Evolutionary conservation across 2,797 vertebrate species (phyloP), one percentile per base, ranked within the genome.

Genomic region (Poecile montanus): DNA sequence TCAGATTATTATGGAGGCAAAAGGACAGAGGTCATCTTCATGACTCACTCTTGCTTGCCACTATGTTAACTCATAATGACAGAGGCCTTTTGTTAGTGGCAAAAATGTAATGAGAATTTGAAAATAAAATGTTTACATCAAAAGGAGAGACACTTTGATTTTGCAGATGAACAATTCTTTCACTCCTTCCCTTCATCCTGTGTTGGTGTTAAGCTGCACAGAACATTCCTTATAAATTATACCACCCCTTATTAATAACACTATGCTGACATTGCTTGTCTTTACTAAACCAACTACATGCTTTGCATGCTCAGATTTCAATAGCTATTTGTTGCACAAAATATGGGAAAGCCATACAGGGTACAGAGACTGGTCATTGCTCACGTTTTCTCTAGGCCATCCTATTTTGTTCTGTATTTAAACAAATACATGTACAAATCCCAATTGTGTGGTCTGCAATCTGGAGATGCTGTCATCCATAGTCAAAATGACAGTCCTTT

Each of bases 151-250:
- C 58, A 66, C 72, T 93, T 93, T 91, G 84, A 94, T 96, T 97
- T 93, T 92, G 60, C 48, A 94, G 85, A 92, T 76, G 85, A 93
- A 88, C 79, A 83, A 70, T 86, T 51, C 26, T 71, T 85, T 79
- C 68, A 90, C 56, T 92, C 58, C 51, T 38, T 21, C 44, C 23
- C 47, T 77, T 56, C 91, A 50, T 60, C 80, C 48, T 50, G 42
- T 1, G 0, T 42, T 91, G 83, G 94, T 87, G 53, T 92, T 95
- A 91, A 96, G 91, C 87, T 86, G 81, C 56, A 92, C 8, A 93
- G 81, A 80, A 56, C 90, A 95, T 95, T 98, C 95, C 93, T 97
- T 95, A 96, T 91, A 93, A 97, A 97, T 97, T 97, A 96, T 95
- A 95, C 84, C 91, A 96, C 51, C 82, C 73, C 87, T 20, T 89